Conservation (phyloP, 2,888 invertebrate species). For the Limnephilus auricula region DNA sequence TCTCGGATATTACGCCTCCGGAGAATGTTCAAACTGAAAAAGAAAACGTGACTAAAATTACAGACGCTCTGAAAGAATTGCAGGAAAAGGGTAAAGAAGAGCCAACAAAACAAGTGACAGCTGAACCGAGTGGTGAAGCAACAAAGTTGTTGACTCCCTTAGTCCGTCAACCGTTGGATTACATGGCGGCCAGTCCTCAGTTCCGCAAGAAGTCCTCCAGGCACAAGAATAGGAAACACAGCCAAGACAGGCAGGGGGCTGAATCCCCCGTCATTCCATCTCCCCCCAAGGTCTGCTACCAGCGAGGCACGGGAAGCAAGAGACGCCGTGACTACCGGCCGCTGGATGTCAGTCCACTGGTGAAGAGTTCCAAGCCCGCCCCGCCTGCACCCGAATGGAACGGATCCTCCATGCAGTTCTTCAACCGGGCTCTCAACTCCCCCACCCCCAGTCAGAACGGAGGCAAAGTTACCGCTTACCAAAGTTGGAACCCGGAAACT, state of each 20-base stretch:
- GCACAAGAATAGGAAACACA: slow-evolving; percentile 82
- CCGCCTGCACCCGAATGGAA: slow-evolving; percentile 80
- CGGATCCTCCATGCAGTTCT: slow-evolving; percentile 84
- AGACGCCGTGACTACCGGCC: slow-evolving; percentile 79
- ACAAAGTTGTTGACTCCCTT: slow-evolving; percentile 80
- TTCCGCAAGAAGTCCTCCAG: slow-evolving; percentile 83
- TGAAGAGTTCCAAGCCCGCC: slow-evolving; percentile 68
- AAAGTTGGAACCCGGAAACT: slow-evolving; percentile 76
- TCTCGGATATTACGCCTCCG: slow-evolving; percentile 81
- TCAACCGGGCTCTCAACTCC: slow-evolving; percentile 78
- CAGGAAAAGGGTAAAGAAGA: slow-evolving; percentile 45
- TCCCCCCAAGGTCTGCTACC: slow-evolving; percentile 81
- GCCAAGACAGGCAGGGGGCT: slow-evolving; percentile 80
- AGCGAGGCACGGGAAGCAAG: slow-evolving; percentile 77
- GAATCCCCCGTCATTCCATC: slow-evolving; percentile 84
- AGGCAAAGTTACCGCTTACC: slow-evolving; percentile 73
- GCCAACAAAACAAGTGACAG: slow-evolving; percentile 34
- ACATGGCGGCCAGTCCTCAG: slow-evolving; percentile 81
- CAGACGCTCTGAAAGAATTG: slow-evolving; percentile 41
- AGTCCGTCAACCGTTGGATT: slow-evolving; percentile 86
- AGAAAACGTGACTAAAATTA: slow-evolving; percentile 67
- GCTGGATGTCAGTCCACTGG: slow-evolving; percentile 77
- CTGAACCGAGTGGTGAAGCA: slow-evolving; percentile 66
- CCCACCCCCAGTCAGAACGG: slow-evolving; percentile 79
- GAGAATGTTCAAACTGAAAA: slow-evolving; percentile 77